Conservation (phyloP, 2,888 invertebrate genomes). For the Pycnomerus fuliginosus region DNA sequence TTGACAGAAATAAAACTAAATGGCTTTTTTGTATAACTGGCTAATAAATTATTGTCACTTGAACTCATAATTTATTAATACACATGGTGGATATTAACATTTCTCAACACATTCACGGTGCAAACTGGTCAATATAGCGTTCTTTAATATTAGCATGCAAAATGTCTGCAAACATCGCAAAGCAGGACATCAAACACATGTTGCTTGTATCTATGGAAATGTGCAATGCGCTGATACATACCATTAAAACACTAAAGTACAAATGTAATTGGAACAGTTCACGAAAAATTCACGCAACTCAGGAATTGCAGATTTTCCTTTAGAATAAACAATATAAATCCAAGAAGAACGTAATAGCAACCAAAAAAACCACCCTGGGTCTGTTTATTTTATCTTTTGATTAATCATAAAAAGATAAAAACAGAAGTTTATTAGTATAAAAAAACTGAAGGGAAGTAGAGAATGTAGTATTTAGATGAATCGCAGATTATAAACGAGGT, state of each 20-base stretch:
- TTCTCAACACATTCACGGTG: conserved; percentile 2
- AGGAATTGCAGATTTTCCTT: neutral
- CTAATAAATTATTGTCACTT: conserved; percentile 21
- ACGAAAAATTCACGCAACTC: too few species aligned
- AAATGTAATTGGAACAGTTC: too few species aligned
- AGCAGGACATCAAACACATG: conserved; percentile 17
- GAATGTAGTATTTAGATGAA: too few species aligned
- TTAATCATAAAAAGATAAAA: too few species aligned
- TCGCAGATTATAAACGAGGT: too few species aligned
- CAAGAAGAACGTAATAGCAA: too few species aligned
- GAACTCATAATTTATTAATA: conserved; percentile 18
- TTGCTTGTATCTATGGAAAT: conserved; percentile 18
- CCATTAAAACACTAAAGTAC: conserved; percentile 17
- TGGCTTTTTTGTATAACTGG: conserved; percentile 4
- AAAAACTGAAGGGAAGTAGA: too few species aligned
- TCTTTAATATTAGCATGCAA: conserved; percentile 5
- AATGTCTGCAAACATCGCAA: conserved; percentile 8
- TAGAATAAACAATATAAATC: neutral
- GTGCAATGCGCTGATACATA: conserved; percentile 20
- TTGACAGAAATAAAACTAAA: conserved; percentile 19
- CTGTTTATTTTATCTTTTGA: too few species aligned
- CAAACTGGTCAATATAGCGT: conserved; percentile 3
- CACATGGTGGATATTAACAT: conserved; percentile 11
- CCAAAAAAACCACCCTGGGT: too few species aligned
- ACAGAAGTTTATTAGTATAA: too few species aligned